Percentiles rank a stretch among this genome's conserved stretches.
phyloP scores from a whole-genome alignment of 2,888 invertebrate genomes.

The Timandra comae region DNA sequence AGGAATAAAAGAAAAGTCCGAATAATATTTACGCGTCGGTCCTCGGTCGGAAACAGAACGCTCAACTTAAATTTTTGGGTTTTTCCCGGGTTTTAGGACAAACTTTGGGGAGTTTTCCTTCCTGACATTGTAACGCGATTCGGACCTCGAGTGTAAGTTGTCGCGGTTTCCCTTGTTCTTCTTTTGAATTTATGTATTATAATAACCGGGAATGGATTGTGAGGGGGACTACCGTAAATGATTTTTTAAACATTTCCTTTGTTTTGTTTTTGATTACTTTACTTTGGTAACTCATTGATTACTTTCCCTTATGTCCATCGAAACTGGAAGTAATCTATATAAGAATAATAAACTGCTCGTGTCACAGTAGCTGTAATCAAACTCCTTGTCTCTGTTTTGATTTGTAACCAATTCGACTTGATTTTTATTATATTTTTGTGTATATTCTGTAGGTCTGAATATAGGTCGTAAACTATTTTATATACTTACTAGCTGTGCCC shows the following conservation, averaged over 20 bases:
- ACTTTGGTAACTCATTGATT: no score
- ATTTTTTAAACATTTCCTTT: slow-evolving; percentile 35
- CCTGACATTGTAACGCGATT: slow-evolving; percentile 63
- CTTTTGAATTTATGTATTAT: slow-evolving; percentile 57
- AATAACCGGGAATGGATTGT: slow-evolving; percentile 48
- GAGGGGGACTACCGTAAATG: slow-evolving; percentile 37
- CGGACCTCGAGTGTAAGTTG: slow-evolving; percentile 55
- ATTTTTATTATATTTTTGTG: no score
- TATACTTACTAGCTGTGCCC: no score
- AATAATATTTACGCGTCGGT: slow-evolving; percentile 63
- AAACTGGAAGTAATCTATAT: no score
- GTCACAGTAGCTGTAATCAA: no score
- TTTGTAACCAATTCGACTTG: no score
- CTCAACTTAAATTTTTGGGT: slow-evolving; percentile 58
- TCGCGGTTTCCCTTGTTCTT: slow-evolving; percentile 48
- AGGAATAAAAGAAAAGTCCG: slow-evolving; percentile 58
- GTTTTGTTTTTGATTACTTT: no score
- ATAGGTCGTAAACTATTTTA: no score
- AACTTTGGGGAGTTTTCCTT: slow-evolving; percentile 61
- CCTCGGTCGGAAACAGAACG: slow-evolving; percentile 58
- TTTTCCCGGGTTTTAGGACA: slow-evolving; percentile 56
- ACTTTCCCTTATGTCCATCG: no score
- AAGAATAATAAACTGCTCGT: no score
- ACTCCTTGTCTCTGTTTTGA: no score
- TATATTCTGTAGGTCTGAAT: no score